These are phyloP conservation scores for Gasterosteus aculeatus DNA, from an alignment of 2,113 vertebrate genomes.

Conservation along the genomic window DNA sequence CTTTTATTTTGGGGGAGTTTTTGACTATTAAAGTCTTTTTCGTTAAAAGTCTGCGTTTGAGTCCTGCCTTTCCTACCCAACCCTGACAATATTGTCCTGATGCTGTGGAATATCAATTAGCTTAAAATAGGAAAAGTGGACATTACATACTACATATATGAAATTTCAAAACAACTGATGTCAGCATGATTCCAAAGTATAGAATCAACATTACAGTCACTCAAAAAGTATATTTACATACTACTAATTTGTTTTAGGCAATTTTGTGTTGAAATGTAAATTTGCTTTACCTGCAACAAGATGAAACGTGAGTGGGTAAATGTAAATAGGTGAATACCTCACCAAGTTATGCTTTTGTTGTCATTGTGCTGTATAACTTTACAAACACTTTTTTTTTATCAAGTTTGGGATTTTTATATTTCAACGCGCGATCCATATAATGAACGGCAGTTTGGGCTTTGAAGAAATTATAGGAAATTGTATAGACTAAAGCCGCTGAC, in stretches of 20 bases:
- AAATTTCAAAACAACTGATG: not conserved
- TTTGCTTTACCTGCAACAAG: not conserved
- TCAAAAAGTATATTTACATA: not conserved
- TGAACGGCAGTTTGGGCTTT: conserved; percentile 18
- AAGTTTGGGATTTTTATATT: not conserved
- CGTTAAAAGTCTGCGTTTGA: no score
- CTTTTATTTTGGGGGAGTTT: no score
- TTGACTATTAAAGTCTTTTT: no score
- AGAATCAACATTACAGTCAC: not conserved
- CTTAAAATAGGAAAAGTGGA: not conserved
- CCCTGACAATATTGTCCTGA: not conserved
- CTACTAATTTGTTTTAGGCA: not conserved
- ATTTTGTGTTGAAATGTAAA: not conserved
- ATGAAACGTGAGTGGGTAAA: not conserved
- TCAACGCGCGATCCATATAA: not conserved
- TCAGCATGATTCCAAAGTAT: not conserved
- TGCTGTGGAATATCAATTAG: not conserved
- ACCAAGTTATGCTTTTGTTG: not conserved
- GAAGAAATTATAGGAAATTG: conserved; percentile 4
- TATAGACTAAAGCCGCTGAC: conserved; percentile 6
- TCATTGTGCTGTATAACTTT: not conserved
- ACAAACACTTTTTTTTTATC: not conserved
- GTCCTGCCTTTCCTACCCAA: no score
- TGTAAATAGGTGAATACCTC: not conserved
- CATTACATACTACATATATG: not conserved